phyloP scores from a whole-genome alignment of 1,140 invertebrate species.

The Metopolophium dirhodum region DNA sequence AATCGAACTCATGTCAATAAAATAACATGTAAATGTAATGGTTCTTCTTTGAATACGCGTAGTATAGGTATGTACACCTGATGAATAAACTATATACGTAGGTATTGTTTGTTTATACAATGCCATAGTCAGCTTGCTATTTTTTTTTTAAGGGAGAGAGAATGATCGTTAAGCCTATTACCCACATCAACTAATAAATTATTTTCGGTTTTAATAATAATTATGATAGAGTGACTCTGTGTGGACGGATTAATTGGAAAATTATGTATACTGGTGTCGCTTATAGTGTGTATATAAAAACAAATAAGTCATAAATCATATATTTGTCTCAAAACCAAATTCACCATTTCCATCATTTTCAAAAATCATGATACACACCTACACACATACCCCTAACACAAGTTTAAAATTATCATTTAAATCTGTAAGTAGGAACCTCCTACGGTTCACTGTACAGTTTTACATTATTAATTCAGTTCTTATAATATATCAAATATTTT shows the following conservation, averaged over 20 bases:
- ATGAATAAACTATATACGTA: not conserved
- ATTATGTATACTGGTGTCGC: not conserved
- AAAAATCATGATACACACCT: not conserved
- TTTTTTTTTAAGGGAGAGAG: not conserved
- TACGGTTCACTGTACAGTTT: not conserved
- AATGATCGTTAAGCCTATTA: not conserved
- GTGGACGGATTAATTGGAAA: not conserved
- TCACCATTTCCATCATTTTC: not conserved
- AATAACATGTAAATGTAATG: not conserved
- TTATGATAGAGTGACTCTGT: conserved; percentile 30
- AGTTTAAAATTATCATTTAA: not conserved
- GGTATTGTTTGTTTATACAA: not conserved
- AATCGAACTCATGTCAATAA: not conserved
- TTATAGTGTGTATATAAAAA: not conserved
- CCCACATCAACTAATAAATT: not conserved
- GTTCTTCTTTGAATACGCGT: not conserved
- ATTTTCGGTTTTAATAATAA: conserved; percentile 30
- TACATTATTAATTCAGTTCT: not conserved
- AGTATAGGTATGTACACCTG: not conserved
- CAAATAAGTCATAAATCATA: conserved; percentile 29
- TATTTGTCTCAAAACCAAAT: conserved; percentile 27
- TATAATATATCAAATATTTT: not conserved
- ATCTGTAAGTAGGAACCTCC: not conserved
- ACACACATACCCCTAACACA: not conserved
- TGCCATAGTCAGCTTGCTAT: not conserved